Percentiles rank a stretch among this genome's conserved stretches.
phyloP scores from a whole-genome alignment of 2,888 invertebrate species.

The Sycophila texana region DNA sequence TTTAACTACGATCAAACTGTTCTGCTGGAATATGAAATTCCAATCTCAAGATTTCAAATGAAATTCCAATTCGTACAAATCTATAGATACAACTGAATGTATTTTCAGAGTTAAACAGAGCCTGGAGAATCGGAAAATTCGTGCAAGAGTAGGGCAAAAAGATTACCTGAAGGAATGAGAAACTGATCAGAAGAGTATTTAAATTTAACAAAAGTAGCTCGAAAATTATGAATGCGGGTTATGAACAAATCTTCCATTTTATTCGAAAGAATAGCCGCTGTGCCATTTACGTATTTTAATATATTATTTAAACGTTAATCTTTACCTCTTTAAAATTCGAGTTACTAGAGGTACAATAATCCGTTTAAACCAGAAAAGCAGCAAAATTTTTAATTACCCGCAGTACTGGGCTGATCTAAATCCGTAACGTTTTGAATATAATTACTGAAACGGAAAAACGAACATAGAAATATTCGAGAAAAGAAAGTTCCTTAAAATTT shows the following conservation, averaged over 20 bases:
- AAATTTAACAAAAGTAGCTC: background rate
- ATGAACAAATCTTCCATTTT: too few relatives aligned
- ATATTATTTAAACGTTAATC: conserved; percentile 61
- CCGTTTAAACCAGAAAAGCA: conserved; percentile 52
- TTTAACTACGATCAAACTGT: background rate
- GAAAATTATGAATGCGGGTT: background rate
- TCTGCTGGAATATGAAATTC: conserved; percentile 19
- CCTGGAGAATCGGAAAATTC: conserved; percentile 14
- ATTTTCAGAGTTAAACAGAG: conserved; percentile 9
- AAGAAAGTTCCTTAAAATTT: too few relatives aligned
- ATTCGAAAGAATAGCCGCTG: too few relatives aligned
- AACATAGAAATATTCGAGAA: too few relatives aligned
- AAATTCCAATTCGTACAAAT: conserved; percentile 27
- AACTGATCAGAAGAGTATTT: too few relatives aligned
- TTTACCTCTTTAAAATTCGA: conserved; percentile 58
- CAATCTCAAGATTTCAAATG: conserved; percentile 27
- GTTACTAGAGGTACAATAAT: conserved; percentile 53
- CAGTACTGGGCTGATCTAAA: too few relatives aligned
- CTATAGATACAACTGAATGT: background rate
- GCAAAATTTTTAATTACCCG: too few relatives aligned
- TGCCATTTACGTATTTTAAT: conserved; percentile 32
- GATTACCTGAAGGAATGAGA: too few relatives aligned
- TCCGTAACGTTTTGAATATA: too few relatives aligned
- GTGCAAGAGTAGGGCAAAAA: background rate
- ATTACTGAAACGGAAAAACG: background rate